These are phyloP conservation scores for Autographa gamma DNA, from an alignment of 2,888 invertebrate genomes.

Conservation along the genomic window DNA sequence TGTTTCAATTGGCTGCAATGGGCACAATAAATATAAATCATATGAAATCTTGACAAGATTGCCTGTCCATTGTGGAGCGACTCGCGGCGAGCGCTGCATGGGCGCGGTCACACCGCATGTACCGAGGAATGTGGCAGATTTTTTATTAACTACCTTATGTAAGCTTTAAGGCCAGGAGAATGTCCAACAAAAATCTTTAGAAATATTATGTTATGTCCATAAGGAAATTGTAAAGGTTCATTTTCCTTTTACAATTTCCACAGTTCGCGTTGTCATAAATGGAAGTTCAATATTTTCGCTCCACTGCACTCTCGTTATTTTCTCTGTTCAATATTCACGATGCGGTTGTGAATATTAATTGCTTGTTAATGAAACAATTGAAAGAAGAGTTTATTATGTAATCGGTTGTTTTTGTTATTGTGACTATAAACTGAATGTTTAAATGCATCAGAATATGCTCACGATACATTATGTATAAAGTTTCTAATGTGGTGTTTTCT, in stretches of 20 bases:
- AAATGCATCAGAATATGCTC: neutral
- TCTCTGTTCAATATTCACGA: slow-evolving; percentile 26
- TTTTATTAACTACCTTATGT: slow-evolving; percentile 41
- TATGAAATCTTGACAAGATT: slow-evolving; percentile 41
- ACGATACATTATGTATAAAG: neutral
- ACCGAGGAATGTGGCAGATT: slow-evolving; percentile 37
- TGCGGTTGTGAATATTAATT: slow-evolving; percentile 15
- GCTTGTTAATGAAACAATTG: slow-evolving; percentile 12
- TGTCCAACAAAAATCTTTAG: neutral
- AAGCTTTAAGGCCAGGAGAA: slow-evolving; percentile 26
- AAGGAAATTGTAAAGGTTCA: neutral
- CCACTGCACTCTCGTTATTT: slow-evolving; percentile 2
- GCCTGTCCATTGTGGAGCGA: slow-evolving; percentile 12
- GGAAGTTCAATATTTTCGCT: neutral
- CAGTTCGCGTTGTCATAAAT: neutral
- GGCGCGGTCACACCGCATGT: slow-evolving; percentile 23
- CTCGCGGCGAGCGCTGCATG: slow-evolving; percentile 15
- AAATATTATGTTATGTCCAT: neutral
- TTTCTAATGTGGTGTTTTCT: slow-evolving; percentile 30
- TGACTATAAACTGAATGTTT: neutral
- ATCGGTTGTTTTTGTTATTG: slow-evolving; percentile 11
- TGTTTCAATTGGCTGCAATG: slow-evolving; percentile 71
- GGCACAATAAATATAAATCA: slow-evolving; percentile 60
- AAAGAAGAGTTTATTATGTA: slow-evolving; percentile 17
- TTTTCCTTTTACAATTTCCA: slow-evolving; percentile 1